Base-by-base conservation (phyloP, 1,140 invertebrate species). In the Lysiphlebus fabarum region DNA sequence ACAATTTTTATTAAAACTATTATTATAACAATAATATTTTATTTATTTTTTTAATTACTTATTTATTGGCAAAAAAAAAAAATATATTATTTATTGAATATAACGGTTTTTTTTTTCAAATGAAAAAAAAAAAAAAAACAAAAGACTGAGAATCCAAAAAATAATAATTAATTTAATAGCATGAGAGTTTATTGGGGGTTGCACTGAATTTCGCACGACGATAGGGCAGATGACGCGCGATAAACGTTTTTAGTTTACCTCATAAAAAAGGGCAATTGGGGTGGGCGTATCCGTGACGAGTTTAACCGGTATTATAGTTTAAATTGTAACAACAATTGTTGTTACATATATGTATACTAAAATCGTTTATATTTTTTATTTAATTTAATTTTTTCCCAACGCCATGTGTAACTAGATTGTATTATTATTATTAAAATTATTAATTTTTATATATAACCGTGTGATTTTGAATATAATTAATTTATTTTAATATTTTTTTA, bases 271-370 rank as follows among this genome's bases (percentile, higher is more conserved):
- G 62, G 59, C 66, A 69, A 70, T 68, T 63, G 62, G 65, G 63
- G 63, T 71, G 65, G 68, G 68, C 67, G 68, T 67, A 62, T 62
- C 69, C 67, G 65, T 70, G 62, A 70, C 69, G 66, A 55, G 53
- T 43, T 8, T 37, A 48, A 37, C 58, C 58, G 59, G 56, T 42
- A 38, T n/a, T n/a, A 62, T 59, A 43, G 38, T 55, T 62, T 51
- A 49, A 67, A 63, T 62, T 68, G 62, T 66, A n/a, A n/a, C n/a
- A n/a, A n/a, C n/a, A n/a, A n/a, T 69, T 59, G 63, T 62, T 62
- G 17, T 26, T 26, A 26, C 17, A 26, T 26, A 26, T n/a, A n/a
- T n/a, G n/a, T n/a, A n/a, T 26, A 26, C 17, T 4, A 26, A 26
- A 26, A 26, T 26, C 17, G 17, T 26, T 26, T 26, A 26, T 26